Conservation (phyloP, 2,113 vertebrate species). For the Anhinga rufa region DNA sequence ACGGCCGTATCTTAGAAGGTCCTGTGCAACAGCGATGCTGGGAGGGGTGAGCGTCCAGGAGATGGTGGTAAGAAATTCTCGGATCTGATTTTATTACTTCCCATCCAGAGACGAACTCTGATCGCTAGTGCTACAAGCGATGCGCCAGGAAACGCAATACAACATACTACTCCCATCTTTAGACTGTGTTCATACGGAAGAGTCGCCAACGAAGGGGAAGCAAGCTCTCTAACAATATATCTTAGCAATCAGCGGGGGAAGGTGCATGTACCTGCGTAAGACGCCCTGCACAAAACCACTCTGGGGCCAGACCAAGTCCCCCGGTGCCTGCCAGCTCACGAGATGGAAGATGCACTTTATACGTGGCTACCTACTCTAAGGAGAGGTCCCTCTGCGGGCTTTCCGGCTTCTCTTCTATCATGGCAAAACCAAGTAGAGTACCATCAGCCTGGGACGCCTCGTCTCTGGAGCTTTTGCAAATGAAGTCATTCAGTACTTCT, state of each 20-base stretch:
- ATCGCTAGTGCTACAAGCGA: not conserved
- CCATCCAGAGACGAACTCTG: not conserved
- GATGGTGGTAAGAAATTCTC: not conserved
- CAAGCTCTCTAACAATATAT: not conserved
- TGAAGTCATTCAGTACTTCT: not conserved
- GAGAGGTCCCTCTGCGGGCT: not conserved
- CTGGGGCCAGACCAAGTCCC: not conserved
- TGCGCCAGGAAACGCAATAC: fast-evolving
- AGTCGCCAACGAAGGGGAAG: not conserved
- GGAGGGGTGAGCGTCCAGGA: not conserved
- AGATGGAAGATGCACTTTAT: not conserved
- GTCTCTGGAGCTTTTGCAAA: not conserved
- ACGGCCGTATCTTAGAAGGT: not conserved
- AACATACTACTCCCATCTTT: not conserved
- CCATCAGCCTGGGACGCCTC: not conserved
- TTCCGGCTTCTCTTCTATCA: not conserved
- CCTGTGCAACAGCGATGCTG: not conserved
- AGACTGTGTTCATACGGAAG: not conserved
- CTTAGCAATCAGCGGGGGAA: not conserved
- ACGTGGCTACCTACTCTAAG: fast-evolving
- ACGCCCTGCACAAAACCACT: not conserved
- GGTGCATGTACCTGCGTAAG: no score
- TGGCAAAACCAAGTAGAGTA: not conserved
- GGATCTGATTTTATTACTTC: not conserved
- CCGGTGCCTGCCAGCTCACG: not conserved